phyloP scores from a whole-genome alignment of 2,888 invertebrate species.

The Drosophila kanekoi region DNA sequence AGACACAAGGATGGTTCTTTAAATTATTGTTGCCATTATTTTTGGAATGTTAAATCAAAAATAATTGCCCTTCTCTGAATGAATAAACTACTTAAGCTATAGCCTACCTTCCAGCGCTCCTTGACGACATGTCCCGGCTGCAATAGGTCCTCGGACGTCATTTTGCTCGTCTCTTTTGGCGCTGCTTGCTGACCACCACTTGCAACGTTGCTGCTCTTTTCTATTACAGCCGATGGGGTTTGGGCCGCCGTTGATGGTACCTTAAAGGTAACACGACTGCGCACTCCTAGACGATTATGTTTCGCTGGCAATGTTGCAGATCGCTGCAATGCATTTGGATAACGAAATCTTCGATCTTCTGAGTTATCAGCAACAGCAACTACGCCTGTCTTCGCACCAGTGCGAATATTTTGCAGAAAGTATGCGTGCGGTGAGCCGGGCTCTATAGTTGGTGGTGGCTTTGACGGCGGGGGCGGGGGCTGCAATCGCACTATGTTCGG shows the following conservation, averaged over 20 bases:
- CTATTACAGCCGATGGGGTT: slow-evolving; percentile 43
- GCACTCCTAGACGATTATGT: slow-evolving; percentile 73
- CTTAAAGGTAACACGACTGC: slow-evolving; percentile 82
- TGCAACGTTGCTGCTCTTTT: slow-evolving; percentile 42
- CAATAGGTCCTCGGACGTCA: slow-evolving; percentile 96
- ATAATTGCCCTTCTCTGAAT: no score
- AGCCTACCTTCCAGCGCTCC: slow-evolving; percentile 98
- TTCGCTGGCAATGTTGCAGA: slow-evolving; percentile 84
- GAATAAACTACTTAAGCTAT: no score
- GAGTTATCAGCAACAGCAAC: slow-evolving; percentile 8
- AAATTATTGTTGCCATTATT: no score
- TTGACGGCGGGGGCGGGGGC: slow-evolving; percentile 62
- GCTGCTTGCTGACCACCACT: slow-evolving; percentile 26
- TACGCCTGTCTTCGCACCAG: not conserved
- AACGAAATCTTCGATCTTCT: slow-evolving; percentile 32
- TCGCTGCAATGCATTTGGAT: slow-evolving; percentile 79
- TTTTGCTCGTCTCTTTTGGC: slow-evolving; percentile 85
- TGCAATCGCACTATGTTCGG: slow-evolving; percentile 33
- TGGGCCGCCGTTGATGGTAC: slow-evolving; percentile 65
- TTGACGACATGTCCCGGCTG: slow-evolving; percentile 99
- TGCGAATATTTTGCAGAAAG: slow-evolving; percentile 42
- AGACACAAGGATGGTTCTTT: no score
- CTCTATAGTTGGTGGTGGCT: slow-evolving; percentile 58
- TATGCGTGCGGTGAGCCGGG: slow-evolving; percentile 22
- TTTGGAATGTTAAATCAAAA: no score